A percentile compares a stretch with the other conserved stretches of the same genome.
Evolutionary conservation across 2,888 invertebrate species (phyloP).

Genomic region (Lochmaea capreae): DNA sequence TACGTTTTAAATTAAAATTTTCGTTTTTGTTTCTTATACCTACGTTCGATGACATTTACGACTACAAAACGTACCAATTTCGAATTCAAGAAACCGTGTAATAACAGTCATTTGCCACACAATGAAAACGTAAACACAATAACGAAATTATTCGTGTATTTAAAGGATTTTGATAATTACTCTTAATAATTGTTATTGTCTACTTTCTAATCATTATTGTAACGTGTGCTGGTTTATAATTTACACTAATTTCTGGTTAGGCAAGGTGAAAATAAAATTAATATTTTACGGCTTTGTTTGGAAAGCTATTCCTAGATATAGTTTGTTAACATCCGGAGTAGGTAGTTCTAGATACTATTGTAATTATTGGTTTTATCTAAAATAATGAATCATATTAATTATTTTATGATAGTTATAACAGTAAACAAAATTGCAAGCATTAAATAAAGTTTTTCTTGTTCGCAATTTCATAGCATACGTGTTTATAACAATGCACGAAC

Average conservation of each 20-base stretch:
- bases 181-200: conserved; percentile 11
- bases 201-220: conserved; percentile 36
- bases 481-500: not conserved
- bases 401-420: not conserved
- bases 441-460: not conserved
- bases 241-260: conserved; percentile 13
- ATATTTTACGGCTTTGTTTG: not conserved
- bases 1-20: not conserved
- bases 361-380: conserved; percentile 6
- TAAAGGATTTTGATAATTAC: conserved; percentile 14
- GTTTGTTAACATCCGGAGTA: not conserved
- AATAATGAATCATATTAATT: not conserved
- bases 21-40: not conserved
- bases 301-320: not conserved
- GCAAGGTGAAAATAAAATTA: conserved; percentile 18
- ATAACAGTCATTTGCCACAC: conserved; percentile 21
- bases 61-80: conserved; percentile 32
- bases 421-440: not conserved
- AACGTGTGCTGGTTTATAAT: conserved; percentile 18
- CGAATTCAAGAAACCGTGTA: conserved; percentile 35
- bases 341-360: not conserved
- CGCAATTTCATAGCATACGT: not conserved
- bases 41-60: not conserved
- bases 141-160: conserved; percentile 25
- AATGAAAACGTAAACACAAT: conserved; percentile 17